These are phyloP conservation scores for Lagorchestes hirsutus DNA, from an alignment of 2,797 vertebrate genomes.

Conservation along the genomic window DNA sequence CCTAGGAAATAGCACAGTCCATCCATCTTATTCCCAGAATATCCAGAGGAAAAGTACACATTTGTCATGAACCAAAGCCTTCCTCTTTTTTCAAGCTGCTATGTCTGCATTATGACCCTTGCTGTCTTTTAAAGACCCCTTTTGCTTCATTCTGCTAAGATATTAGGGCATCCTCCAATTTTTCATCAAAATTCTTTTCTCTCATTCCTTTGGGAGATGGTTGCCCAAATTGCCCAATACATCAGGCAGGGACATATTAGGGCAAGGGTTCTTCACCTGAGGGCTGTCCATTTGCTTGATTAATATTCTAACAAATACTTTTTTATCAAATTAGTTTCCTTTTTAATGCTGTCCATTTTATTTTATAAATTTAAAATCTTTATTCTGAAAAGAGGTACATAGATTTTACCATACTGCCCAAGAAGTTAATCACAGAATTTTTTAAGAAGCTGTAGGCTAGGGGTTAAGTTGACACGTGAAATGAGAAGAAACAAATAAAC, in stretches of 20 bases:
- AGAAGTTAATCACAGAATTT: neutral
- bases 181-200: neutral
- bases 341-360: neutral
- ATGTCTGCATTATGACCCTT: neutral
- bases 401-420: neutral
- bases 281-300: neutral
- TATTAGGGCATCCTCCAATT: neutral
- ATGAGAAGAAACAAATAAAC: neutral
- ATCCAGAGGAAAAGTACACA: neutral
- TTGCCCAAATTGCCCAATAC: neutral
- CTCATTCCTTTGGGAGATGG: neutral
- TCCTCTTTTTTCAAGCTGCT: neutral
- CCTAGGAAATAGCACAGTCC: too few relatives aligned
- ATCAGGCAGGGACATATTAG: neutral
- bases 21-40: neutral
- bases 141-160: neutral
- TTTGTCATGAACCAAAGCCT: neutral
- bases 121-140: neutral
- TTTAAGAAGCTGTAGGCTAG: neutral
- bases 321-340: neutral
- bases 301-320: neutral
- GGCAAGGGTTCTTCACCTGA: neutral
- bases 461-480: neutral
- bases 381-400: neutral
- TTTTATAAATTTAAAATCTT: neutral